Base-by-base conservation (phyloP, 2,113 vertebrate genomes). In the Alouatta palliata region DNA sequence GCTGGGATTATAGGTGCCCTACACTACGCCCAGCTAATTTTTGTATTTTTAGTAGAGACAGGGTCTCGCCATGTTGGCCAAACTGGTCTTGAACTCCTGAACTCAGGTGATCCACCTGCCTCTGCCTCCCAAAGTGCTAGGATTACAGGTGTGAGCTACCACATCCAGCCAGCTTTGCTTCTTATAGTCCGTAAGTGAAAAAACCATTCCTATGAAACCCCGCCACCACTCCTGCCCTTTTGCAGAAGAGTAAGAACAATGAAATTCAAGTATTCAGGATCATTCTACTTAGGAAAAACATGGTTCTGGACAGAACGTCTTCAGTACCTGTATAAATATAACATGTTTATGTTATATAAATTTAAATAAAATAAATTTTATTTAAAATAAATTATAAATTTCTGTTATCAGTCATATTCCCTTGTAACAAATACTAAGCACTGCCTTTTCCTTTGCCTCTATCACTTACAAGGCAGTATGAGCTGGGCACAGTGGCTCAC, bases 161-260 rank as follows among this genome's bases (percentile, higher is more conserved):
- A 9, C 21, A 9, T 21, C 56, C 56, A 3, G 56, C 21, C 17
- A 70, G 3, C 58, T 91, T 94, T 71, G 8, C n/a, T 37, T 85
- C 68, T 91, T 45, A 5, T 61, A 20, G 8, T 64, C 37, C 37
- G 43, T 89, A 64, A 81, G n/a, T 43, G 52, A 82, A 76, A 54
- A 70, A 4, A 21, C 17, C 49, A 35, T 49, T 40, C 16, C 58
- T 73, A 49, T 25, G 58, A 73, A 83, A 45, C 35, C 10, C 43
- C 2, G 2, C n/a, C 12, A 3, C 6, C 1, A 3, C 21, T 6
- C 6, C 40, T 17, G 1, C 64, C 37, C 40, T 92, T 52, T 66
- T 83, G 61, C 30, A 86, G n/a, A 79, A 73, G 19, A 13, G n/a
- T 77, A 30, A 58, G 13, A 70, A n/a, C 61, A 64, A 1, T 75